Evolutionary conservation across 2,113 vertebrate genomes (phyloP), one percentile per base, ranked within the genome.

Genomic region (Eolophus roseicapilla): DNA sequence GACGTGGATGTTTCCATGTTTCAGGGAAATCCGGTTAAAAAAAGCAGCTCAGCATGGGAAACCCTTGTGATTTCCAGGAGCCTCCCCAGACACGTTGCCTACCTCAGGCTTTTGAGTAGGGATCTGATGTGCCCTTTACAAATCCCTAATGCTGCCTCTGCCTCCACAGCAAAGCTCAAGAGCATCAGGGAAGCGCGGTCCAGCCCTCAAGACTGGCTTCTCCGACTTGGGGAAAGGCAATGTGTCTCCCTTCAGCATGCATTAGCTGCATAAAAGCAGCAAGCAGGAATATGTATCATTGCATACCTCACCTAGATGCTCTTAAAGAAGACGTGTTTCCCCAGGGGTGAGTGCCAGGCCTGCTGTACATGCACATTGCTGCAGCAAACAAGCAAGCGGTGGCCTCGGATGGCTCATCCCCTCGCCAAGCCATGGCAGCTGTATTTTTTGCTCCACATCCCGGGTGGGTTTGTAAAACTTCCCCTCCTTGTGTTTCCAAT

Each of bases 161-260:
- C 28, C 31, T 27, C 17, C 25, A 2, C 1, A 3, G 65, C 71
- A 39, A 62, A 91, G 31, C 55, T 65, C 3, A 0, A 1, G 41
- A 53, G 60, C 41, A 6, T 6, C 1, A 0, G 37, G 9, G 7
- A 18, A 23, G 13, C 0, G 0, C 0, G 2, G 25, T 17, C 46
- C 85, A 33, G 4, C 29, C 41, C 37, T 73, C 6, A 0, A 20
- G 7, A 0, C 17, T 3, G 3, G 25, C 35, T 39, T 57, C 31
- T 35, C 27, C 7, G 2, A 0, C 41, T 43, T 0, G 0, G 47
- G 28, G 27, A 8, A 76, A 31, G 39, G 37, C 7, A 0, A 25
- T 2, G 1, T 4, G 10, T 37, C n/a, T 25, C 35, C 50, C 39
- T 71, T 39, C 47, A 6, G 9, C 18, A 3, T 6, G 4, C n/a